These are phyloP conservation scores for Vesta saturnalis DNA, from an alignment of 2,888 invertebrate species.

Conservation along the genomic window DNA sequence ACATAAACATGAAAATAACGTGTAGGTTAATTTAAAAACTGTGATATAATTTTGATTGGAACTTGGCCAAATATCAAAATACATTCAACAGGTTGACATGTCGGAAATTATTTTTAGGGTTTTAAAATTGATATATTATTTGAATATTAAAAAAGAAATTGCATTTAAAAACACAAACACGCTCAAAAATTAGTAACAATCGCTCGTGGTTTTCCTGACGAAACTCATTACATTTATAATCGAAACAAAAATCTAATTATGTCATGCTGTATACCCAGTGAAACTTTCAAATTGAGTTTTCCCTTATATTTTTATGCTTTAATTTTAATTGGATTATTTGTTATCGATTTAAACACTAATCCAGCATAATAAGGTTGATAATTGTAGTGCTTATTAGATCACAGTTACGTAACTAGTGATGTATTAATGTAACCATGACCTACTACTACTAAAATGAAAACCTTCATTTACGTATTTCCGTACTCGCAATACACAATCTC, in stretches of 20 bases:
- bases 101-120: conserved; percentile 8
- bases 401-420: conserved; percentile 3
- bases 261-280: conserved; percentile 1
- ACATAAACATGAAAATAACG: background rate
- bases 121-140: conserved; percentile 13
- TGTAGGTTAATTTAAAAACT: background rate
- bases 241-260: conserved; percentile 15
- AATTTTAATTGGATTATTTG: background rate
- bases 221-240: conserved; percentile 6
- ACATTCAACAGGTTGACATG: conserved; percentile 22
- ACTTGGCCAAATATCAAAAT: conserved; percentile 15
- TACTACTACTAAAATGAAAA: background rate
- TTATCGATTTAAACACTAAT: background rate
- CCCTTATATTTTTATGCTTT: no score
- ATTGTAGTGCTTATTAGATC: background rate
- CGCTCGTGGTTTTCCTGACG: background rate
- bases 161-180: background rate
- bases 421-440: conserved; percentile 6
- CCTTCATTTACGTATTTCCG: background rate
- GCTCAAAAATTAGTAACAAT: background rate
- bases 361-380: background rate
- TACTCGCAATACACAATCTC: background rate
- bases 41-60: conserved; percentile 7
- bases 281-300: conserved; percentile 1
- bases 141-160: background rate